Percentiles rank a stretch among this genome's conserved stretches.
phyloP scores from a whole-genome alignment of 2,113 vertebrate species.

The Fregetta grallaria region DNA sequence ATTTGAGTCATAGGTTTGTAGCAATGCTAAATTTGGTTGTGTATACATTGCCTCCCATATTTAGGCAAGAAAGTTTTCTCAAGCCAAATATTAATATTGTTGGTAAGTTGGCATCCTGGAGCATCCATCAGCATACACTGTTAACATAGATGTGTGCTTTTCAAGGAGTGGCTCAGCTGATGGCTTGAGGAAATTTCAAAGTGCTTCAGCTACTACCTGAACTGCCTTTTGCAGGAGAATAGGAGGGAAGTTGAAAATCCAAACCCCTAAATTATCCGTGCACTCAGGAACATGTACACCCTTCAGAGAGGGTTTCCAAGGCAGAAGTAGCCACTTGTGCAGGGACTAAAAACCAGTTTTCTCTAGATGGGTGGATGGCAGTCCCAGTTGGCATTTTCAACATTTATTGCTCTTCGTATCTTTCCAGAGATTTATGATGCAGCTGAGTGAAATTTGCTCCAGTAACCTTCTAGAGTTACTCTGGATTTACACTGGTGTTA shows the following conservation, averaged over 20 bases:
- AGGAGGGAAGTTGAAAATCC: background rate
- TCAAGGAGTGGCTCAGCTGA: background rate
- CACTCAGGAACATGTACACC: background rate
- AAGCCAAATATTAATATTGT: background rate
- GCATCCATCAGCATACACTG: background rate
- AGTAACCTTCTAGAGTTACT: background rate
- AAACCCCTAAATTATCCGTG: background rate
- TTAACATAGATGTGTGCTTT: background rate
- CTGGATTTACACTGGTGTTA: background rate
- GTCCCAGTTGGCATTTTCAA: background rate
- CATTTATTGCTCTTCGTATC: background rate
- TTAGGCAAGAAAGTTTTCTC: background rate
- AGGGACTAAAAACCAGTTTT: background rate
- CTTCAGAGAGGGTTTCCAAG: background rate
- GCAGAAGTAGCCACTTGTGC: background rate
- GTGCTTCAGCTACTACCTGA: background rate
- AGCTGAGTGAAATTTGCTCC: background rate
- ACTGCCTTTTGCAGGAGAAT: background rate
- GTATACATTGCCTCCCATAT: background rate
- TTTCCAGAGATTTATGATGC: background rate
- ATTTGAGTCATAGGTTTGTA: background rate
- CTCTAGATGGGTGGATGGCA: background rate
- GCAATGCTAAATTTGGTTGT: background rate
- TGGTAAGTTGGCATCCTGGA: background rate
- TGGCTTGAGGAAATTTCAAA: background rate